Evolutionary conservation across 2,888 invertebrate species (phyloP).

Genomic region (Amphimallon solstitiale): DNA sequence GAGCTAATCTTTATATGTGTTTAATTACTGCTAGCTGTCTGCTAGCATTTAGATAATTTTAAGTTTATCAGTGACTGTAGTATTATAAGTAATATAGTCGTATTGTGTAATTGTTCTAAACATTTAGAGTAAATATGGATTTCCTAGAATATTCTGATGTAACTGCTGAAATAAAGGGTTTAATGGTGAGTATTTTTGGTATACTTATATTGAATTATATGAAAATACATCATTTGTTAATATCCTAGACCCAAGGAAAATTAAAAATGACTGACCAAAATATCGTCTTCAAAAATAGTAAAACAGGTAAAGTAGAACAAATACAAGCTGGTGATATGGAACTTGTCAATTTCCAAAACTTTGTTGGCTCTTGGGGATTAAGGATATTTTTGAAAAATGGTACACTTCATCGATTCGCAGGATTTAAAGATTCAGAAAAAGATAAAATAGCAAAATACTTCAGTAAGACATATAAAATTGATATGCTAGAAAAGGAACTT

Average conservation of each 20-base stretch:
- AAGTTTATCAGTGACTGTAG: too few species aligned
- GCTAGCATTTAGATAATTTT: too few species aligned
- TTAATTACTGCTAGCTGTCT: background rate
- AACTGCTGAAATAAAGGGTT: slow-evolving; percentile 84
- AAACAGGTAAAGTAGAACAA: slow-evolving; percentile 96
- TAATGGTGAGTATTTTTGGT: slow-evolving; percentile 74
- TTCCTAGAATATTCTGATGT: slow-evolving; percentile 90
- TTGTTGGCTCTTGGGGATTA: slow-evolving; percentile 91
- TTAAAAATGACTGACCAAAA: slow-evolving; percentile 91
- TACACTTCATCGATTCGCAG: slow-evolving; percentile 88
- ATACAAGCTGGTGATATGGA: slow-evolving; percentile 87
- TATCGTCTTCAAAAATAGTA: slow-evolving; percentile 93
- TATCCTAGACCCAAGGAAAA: slow-evolving; percentile 84
- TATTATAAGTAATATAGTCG: too few species aligned
- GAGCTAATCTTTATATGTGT: background rate
- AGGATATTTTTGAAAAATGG: slow-evolving; percentile 92
- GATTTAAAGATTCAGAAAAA: slow-evolving; percentile 94
- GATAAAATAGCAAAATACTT: slow-evolving; percentile 94
- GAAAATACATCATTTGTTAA: slow-evolving; percentile 35
- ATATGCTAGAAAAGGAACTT: slow-evolving; percentile 90
- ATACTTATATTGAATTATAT: slow-evolving; percentile 7
- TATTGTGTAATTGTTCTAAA: too few species aligned
- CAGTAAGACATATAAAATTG: slow-evolving; percentile 81
- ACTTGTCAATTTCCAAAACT: slow-evolving; percentile 89
- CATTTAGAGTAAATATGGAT: slow-evolving; percentile 68